Base-by-base conservation (phyloP, 64 coral and sea anemone genomes). In the Porites australiensis region DNA sequence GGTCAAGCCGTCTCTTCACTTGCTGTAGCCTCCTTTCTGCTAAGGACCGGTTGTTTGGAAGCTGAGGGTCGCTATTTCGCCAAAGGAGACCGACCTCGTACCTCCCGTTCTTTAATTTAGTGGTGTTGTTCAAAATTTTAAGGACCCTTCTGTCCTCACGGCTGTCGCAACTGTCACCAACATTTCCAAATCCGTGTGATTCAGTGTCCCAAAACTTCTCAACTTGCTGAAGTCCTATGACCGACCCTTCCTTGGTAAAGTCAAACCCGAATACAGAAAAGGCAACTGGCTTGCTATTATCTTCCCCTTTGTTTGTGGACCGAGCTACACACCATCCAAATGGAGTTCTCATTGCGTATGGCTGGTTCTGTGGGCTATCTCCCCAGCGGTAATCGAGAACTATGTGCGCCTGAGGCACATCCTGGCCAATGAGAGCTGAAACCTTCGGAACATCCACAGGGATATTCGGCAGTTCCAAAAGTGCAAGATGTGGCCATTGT, bases 361-460 rank as follows among this genome's bases (percentile, higher is more conserved):
- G 87, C 78, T 95, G 62, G 71, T 70, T 84, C 70, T 44, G 62
- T 14, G 80, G 88, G 50, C 74, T 45, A 72, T 95, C 53, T 20
- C 74, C 82, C 74, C 82, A 93, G 37, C 74, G 46, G 6, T 93
- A 87, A 1, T 94, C 92, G 14, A 88, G 45, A 8, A 94, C 92
- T 61, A 82, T 21, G 75, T 94, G 92, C 9, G 92, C 86, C 58
- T 88, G 75, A 82, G 94, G 88, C 44, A 95, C 94, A 75, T 91
- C 94, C 58, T 95, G 65, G 23, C 89, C 94, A 57, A 91, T 83
- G 8, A 91, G 83, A n/a, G 88, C 77, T 53, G 93, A 95, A 8
- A 95, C 78, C 27, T 88, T 65, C 74, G 84, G 74, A 18, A 94
- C 92, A 63, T 82, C 92, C 67, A 88, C 50, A 22, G 85, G 85